Evolutionary conservation across 2,113 vertebrate genomes (phyloP), one percentile per base, ranked within the genome.

Genomic region (Nothoprocta perdicaria): DNA sequence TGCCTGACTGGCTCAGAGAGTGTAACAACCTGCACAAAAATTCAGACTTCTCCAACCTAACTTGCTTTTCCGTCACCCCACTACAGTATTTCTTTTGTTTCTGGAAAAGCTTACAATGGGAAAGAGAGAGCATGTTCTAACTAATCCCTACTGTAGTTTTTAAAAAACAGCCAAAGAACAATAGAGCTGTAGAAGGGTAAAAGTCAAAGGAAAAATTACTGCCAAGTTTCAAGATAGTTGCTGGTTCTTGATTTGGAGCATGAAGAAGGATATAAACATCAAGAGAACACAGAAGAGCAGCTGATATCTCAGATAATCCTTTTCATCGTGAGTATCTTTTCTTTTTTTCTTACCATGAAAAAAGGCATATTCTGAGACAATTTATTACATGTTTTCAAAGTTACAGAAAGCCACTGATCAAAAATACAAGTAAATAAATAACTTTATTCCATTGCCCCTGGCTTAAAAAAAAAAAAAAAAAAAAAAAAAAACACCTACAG

Each of bases 81-180:
- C 7, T 38, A 21, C 7, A 3, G 5, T 31, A 27, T 3, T 41
- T 41, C 22, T 68, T 61, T 48, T 45, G 4, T 41, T 85, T 33
- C 43, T 2, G 0, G 17, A 38, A 62, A 84, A 67, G 14, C 2
- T 14, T 46, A 26, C 3, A 61, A 7, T 27, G 4, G 2, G 3
- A 80, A 9, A 83, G 62, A 67, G 4, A 2, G 4, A 58, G 2
- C 9, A 4, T 19, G 46, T 76, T 55, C 61, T 50, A 81, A 84
- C 52, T 63, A 81, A 58, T 4, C 1, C 0, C 1, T 6, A 35
- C 5, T 14, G 16, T 55, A 35, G 26, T 18, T 41, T 61, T 62
- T 19, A 40, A 72, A 45, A 31, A 55, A 17, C 33, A 43, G 4
- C 1, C 2, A 33, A 88, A 53, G 3, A 13, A 57, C 27, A 57